Evolutionary conservation across 2,888 invertebrate genomes (phyloP), one percentile per base, ranked within the genome.

Genomic region (Poecilus cupreus): DNA sequence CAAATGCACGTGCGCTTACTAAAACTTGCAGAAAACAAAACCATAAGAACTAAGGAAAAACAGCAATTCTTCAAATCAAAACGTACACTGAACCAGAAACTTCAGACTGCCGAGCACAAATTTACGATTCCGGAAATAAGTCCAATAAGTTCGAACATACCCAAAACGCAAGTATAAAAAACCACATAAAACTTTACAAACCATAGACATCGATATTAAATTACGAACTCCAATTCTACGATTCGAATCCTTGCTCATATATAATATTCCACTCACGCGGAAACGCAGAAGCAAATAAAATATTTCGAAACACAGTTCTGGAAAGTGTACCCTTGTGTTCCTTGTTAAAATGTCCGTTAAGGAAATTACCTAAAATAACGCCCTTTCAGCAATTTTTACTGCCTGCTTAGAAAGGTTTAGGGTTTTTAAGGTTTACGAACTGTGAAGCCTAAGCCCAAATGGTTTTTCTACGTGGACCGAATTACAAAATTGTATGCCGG

Each of bases 401-500:
- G 26, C 13, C 60, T 68, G 64, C 32, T 39, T 39, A 32, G 64
- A 68, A 68, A 68, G 64, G 64, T 68, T 39, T 37, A 68, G 18
- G 64, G 64, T 68, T 68, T 68, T 68, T 68, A 68, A 68, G 64
- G 64, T 68, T 68, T 68, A 68, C 64, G 64, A 37, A 68, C 64
- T 68, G 64, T 68, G 37, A 68, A 32, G 37, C 18, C 64, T 13
- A 68, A 32, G 64, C 64, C 32, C 20, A 68, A 68, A 37, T 37
- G 37, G 64, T 37, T 68, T 68, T 32, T 18, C 37, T 37, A 68
- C 64, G 64, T 16, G 64, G 37, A 5, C 10, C 1, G 64, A 68
- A 68, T 46, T 37, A 18, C 32, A 3, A 18, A 37, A 37, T 32
- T 37, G 3, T 16, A 32, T 46, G 13, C 32, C 32, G 32, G 26